phyloP scores from a whole-genome alignment of 2,113 vertebrate genomes.

The Craseonycteris thonglongyai region DNA sequence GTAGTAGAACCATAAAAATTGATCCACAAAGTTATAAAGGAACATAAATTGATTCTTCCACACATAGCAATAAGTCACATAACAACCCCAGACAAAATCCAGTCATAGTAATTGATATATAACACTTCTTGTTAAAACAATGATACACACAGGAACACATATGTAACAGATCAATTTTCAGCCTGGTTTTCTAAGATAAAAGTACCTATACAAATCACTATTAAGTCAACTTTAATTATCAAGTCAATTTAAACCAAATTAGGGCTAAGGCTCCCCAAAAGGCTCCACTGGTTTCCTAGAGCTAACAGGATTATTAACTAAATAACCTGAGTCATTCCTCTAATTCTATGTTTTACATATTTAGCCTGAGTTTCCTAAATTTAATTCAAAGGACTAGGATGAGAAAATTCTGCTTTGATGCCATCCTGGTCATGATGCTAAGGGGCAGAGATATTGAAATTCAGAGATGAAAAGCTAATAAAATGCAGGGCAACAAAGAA shows the following conservation, averaged over 20 bases:
- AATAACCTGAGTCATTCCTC: background rate
- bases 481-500: background rate
- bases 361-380: background rate
- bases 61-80: background rate
- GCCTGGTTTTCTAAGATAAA: background rate
- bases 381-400: background rate
- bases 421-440: background rate
- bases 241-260: constrained; percentile 22
- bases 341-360: background rate
- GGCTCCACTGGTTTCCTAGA: background rate
- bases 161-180: background rate
- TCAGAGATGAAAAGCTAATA: background rate
- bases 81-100: background rate
- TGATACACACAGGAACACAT: background rate
- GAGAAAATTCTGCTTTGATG: background rate
- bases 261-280: background rate
- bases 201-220: constrained; percentile 2
- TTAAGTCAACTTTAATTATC: constrained; percentile 12
- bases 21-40: background rate
- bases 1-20: background rate
- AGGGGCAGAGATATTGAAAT: background rate
- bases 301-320: background rate
- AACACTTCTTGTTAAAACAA: background rate
- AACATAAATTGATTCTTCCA: constrained; percentile 5
- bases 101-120: background rate